A percentile compares a stretch with the other conserved stretches of the same genome.
These are phyloP conservation scores for Diplodus sargus DNA, from an alignment of 2,797 vertebrate species.

Conservation along the genomic window DNA sequence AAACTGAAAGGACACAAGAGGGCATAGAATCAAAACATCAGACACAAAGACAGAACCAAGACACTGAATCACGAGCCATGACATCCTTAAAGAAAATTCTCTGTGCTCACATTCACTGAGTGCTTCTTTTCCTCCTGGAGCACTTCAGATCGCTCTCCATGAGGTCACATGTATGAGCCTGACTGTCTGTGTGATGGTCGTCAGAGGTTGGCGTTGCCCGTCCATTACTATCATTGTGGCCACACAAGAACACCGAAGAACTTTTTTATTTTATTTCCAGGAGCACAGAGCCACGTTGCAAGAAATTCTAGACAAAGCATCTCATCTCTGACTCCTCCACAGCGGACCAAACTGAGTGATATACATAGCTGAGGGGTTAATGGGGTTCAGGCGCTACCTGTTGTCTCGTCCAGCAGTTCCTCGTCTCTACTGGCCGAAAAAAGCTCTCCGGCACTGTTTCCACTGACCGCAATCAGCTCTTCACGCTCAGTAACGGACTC, in stretches of 20 bases:
- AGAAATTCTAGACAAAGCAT: constrained; percentile 14
- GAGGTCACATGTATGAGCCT: background rate
- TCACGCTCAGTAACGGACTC: background rate
- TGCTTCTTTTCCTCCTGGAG: background rate
- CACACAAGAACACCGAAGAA: background rate
- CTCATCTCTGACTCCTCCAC: background rate
- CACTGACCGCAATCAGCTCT: background rate
- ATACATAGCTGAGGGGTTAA: constrained; percentile 52
- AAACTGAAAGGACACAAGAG: too few species aligned
- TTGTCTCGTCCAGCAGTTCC: constrained; percentile 26
- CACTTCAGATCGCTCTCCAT: background rate
- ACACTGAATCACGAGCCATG: too few species aligned
- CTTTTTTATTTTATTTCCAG: constrained; percentile 20
- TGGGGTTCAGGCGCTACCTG: constrained; percentile 48
- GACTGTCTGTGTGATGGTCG: background rate
- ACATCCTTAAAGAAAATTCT: background rate
- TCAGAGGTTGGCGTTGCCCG: background rate
- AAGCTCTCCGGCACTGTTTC: background rate
- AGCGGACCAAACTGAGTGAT: constrained; percentile 19
- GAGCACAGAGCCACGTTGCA: background rate
- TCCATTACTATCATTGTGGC: background rate
- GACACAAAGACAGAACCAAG: too few species aligned
- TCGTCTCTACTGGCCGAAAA: constrained; percentile 15
- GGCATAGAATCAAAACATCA: too few species aligned
- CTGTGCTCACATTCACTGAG: background rate